phyloP scores from a whole-genome alignment of 30 jellyfish, hydroid and myxozoan genomes.

The Aurelia sp. region DNA sequence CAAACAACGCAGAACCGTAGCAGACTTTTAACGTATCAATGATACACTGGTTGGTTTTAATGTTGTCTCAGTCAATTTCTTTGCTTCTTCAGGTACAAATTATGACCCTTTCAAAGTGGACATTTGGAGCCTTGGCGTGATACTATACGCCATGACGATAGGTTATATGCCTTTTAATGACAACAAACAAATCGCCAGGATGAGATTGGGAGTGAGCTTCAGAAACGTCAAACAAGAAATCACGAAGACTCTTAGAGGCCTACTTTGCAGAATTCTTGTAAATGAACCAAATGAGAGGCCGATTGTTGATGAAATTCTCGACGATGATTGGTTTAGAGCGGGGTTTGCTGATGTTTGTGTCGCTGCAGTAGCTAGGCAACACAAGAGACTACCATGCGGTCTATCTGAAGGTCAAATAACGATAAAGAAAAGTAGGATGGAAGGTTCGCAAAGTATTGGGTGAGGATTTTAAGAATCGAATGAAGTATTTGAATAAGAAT shows the following conservation, averaged over 20 bases:
- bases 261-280: slow-evolving; percentile 38
- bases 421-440: too few relatives aligned
- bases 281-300: slow-evolving; percentile 24
- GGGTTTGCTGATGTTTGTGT: not conserved
- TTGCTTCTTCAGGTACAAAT: slow-evolving; percentile 50
- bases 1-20: too few relatives aligned
- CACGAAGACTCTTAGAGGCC: slow-evolving; percentile 12
- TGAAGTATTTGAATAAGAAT: too few relatives aligned
- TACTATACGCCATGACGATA: slow-evolving; percentile 57
- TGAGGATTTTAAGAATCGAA: too few relatives aligned
- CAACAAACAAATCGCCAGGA: slow-evolving; percentile 23
- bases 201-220: slow-evolving; percentile 58
- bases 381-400: not conserved
- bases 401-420: too few relatives aligned
- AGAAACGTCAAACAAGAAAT: slow-evolving; percentile 41
- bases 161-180: slow-evolving; percentile 67
- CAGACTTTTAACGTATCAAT: too few relatives aligned
- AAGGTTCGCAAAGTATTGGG: too few relatives aligned
- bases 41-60: too few relatives aligned
- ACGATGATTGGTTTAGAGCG: slow-evolving; percentile 37
- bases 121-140: slow-evolving; percentile 84
- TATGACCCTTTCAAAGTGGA: slow-evolving; percentile 69
- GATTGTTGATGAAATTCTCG: slow-evolving; percentile 24
- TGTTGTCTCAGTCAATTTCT: not conserved
- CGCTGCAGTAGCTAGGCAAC: not conserved